Percentiles rank a stretch among this genome's conserved stretches.
Conservation (phyloP, 92 coral and sea anemone genomes). For the Bergia sp. region DNA sequence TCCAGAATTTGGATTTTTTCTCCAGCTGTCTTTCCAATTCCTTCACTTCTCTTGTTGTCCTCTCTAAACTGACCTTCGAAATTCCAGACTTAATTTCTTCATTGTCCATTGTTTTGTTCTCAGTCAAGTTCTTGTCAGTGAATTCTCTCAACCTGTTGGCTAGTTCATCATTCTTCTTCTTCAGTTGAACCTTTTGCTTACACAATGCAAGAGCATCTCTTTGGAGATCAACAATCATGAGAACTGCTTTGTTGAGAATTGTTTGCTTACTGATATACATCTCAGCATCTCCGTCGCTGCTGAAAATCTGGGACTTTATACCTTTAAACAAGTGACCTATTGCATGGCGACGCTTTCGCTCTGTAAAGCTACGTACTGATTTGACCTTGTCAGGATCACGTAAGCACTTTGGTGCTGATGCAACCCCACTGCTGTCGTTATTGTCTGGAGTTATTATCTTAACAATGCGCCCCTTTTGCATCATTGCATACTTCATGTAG, state of each 20-base stretch:
- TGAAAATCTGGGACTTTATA: slow-evolving; percentile 74
- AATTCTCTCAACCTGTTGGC: slow-evolving; percentile 11
- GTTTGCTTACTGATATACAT: slow-evolving; percentile 80
- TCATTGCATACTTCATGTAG: slow-evolving; percentile 73
- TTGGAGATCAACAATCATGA: slow-evolving; percentile 48
- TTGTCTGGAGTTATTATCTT: slow-evolving; percentile 79
- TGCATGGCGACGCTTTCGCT: slow-evolving; percentile 80
- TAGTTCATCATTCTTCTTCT: slow-evolving; percentile 55
- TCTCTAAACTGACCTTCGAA: slow-evolving; percentile 55
- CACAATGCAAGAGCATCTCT: slow-evolving; percentile 38
- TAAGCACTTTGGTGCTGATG: slow-evolving; percentile 48
- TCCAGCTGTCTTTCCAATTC: slow-evolving; percentile 24
- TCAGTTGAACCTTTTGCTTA: slow-evolving; percentile 38
- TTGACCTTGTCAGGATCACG: slow-evolving; percentile 66
- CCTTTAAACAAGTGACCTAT: slow-evolving; percentile 75
- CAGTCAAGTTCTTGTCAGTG: background rate
- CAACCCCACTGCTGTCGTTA: slow-evolving; percentile 24
- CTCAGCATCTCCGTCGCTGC: slow-evolving; percentile 55
- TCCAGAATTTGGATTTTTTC: slow-evolving; percentile 2
- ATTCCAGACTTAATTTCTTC: background rate
- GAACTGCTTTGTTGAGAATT: slow-evolving; percentile 71
- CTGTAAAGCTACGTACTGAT: slow-evolving; percentile 84
- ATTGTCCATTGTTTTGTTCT: background rate
- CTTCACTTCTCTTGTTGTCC: slow-evolving; percentile 2
- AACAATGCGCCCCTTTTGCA: slow-evolving; percentile 67